These are phyloP conservation scores for Falco concolor DNA, from an alignment of 2,797 vertebrate genomes.

Conservation along the genomic window DNA sequence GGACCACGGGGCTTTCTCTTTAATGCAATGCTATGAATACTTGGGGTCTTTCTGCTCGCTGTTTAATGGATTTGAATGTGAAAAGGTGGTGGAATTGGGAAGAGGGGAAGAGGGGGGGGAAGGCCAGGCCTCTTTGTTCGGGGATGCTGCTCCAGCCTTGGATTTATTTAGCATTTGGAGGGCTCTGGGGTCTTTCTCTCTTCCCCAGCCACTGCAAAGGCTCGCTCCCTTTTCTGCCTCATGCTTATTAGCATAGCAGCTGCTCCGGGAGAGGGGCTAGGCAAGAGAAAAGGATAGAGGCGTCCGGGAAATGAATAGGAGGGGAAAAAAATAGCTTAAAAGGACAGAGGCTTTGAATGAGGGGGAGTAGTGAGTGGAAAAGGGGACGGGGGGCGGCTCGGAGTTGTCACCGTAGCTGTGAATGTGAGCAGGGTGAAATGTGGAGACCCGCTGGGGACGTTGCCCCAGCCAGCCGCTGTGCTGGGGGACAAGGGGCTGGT, in stretches of 20 bases:
- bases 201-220: conserved; percentile 36
- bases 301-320: conserved; percentile 73
- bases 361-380: conserved; percentile 31
- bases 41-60: conserved; percentile 80
- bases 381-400: background rate
- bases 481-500: background rate
- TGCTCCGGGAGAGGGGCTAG: conserved; percentile 80
- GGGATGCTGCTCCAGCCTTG: conserved; percentile 74
- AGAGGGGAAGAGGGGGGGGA: conserved; percentile 60
- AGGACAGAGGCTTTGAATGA: conserved; percentile 62
- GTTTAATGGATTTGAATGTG: conserved; percentile 92
- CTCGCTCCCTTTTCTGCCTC: conserved; percentile 69
- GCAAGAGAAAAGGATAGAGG: conserved; percentile 63
- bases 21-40: conserved; percentile 83
- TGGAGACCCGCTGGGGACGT: background rate
- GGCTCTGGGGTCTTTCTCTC: conserved; percentile 50
- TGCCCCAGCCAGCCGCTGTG: background rate
- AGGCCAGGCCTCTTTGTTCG: conserved; percentile 74
- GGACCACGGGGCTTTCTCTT: conserved; percentile 61
- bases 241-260: conserved; percentile 95
- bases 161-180: conserved; percentile 83
- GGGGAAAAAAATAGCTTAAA: conserved; percentile 55
- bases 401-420: background rate
- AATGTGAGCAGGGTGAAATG: conserved; percentile 28
- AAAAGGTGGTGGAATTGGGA: conserved; percentile 78